These are phyloP conservation scores for Lithodes maja DNA, from an alignment of 2,888 invertebrate species.

Conservation along the genomic window DNA sequence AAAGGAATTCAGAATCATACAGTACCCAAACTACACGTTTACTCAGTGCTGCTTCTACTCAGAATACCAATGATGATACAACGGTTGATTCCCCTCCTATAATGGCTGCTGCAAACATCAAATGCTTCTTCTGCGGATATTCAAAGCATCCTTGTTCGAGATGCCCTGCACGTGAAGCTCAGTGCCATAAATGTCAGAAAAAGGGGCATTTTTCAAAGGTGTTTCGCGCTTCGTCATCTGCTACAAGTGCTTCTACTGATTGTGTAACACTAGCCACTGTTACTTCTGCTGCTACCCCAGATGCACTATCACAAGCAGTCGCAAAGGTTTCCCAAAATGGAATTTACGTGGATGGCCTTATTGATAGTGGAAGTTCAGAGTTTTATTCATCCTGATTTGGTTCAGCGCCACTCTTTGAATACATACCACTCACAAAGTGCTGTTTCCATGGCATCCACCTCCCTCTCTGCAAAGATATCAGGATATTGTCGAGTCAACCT, in stretches of 20 bases:
- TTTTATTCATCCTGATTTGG: slow-evolving; percentile 23
- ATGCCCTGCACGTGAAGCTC: not conserved
- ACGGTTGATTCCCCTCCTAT: not conserved
- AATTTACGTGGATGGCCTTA: not conserved
- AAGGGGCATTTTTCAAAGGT: slow-evolving; percentile 8
- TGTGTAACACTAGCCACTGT: not conserved
- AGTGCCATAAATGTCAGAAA: slow-evolving; percentile 4
- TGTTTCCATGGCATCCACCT: slow-evolving; percentile 23
- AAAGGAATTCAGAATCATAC: not conserved
- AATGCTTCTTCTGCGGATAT: slow-evolving; percentile 25
- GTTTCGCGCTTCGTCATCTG: not conserved
- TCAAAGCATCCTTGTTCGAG: not conserved
- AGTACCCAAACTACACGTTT: not conserved
- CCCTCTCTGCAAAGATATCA: not conserved
- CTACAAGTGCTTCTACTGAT: not conserved
- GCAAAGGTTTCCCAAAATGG: not conserved
- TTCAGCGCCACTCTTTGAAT: not conserved
- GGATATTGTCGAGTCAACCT: not conserved
- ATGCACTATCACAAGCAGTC: not conserved
- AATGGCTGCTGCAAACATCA: not conserved
- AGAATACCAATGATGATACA: not conserved
- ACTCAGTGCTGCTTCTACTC: not conserved
- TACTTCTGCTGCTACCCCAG: not conserved
- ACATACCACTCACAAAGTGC: not conserved
- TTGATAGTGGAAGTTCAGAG: slow-evolving; percentile 38